Evolutionary conservation across 2,797 vertebrate genomes (phyloP).

Genomic region (Leptodactylus fallax): DNA sequence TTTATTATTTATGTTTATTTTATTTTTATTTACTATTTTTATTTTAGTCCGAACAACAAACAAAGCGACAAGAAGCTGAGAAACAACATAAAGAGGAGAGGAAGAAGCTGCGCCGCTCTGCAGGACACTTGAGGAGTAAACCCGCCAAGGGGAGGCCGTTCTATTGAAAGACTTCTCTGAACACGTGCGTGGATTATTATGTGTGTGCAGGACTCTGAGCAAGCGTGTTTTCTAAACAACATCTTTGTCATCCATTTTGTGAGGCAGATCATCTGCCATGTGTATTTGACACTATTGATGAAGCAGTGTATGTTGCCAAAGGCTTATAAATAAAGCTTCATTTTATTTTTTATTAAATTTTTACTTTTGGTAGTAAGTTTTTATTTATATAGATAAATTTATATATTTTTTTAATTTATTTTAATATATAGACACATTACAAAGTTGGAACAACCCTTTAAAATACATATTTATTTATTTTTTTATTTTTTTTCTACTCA

Average conservation of each 20-base stretch:
- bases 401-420: too few relatives aligned
- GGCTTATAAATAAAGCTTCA: conserved; percentile 27
- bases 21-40: conserved; percentile 37
- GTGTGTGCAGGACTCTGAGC: not conserved
- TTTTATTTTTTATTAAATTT: not conserved
- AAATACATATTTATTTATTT: too few relatives aligned
- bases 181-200: not conserved
- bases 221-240: not conserved
- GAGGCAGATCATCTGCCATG: not conserved
- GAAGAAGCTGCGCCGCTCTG: conserved; percentile 86
- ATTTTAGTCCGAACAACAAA: conserved; percentile 86
- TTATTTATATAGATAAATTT: too few relatives aligned
- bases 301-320: not conserved
- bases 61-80: conserved; percentile 88
- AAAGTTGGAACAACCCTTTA: too few relatives aligned
- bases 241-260: not conserved
- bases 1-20: too few relatives aligned
- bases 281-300: not conserved
- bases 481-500: too few relatives aligned
- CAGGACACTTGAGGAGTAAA: conserved; percentile 83
- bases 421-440: not conserved
- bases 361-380: not conserved
- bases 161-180: conserved; percentile 63
- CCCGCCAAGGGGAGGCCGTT: conserved; percentile 70
- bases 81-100: conserved; percentile 88